Percentiles rank a stretch among this genome's conserved stretches.
Conservation (phyloP, 2,888 invertebrate species). For the Disparrhopalites patrizii region DNA sequence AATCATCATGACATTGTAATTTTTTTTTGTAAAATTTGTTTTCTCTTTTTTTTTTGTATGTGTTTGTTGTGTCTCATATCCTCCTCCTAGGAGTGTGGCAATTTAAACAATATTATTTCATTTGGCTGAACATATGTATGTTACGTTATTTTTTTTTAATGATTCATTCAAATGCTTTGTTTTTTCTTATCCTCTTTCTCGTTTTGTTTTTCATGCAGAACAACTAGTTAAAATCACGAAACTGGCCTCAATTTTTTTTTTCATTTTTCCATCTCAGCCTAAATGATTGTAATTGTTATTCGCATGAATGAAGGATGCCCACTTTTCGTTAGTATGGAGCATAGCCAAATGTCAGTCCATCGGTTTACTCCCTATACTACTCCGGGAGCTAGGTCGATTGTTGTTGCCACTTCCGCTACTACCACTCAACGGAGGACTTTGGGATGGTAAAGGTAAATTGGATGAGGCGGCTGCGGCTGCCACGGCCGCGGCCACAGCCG, state of each 20-base stretch:
- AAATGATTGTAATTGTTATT: constrained; percentile 48
- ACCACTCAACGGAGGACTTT: constrained; percentile 43
- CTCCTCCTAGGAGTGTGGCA: constrained; percentile 13
- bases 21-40: neutral
- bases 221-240: neutral
- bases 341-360: constrained; percentile 49
- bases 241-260: neutral
- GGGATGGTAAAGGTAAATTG: constrained; percentile 37
- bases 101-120: too few relatives aligned
- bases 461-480: constrained; percentile 41
- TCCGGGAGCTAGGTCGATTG: constrained; percentile 47
- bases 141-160: too few relatives aligned
- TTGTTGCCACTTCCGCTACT: constrained; percentile 34
- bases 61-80: neutral
- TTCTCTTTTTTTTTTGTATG: neutral
- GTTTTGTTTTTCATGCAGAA: neutral
- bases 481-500: constrained; percentile 30
- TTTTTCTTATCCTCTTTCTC: too few relatives aligned
- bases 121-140: too few relatives aligned
- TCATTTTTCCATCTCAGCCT: constrained; percentile 34
- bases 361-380: constrained; percentile 45
- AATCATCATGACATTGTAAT: neutral
- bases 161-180: too few relatives aligned
- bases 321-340: constrained; percentile 47
- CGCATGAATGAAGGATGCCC: constrained; percentile 48